phyloP scores from a whole-genome alignment of 30 jellyfish, hydroid and myxozoan species.

The Clytia hemisphaerica region DNA sequence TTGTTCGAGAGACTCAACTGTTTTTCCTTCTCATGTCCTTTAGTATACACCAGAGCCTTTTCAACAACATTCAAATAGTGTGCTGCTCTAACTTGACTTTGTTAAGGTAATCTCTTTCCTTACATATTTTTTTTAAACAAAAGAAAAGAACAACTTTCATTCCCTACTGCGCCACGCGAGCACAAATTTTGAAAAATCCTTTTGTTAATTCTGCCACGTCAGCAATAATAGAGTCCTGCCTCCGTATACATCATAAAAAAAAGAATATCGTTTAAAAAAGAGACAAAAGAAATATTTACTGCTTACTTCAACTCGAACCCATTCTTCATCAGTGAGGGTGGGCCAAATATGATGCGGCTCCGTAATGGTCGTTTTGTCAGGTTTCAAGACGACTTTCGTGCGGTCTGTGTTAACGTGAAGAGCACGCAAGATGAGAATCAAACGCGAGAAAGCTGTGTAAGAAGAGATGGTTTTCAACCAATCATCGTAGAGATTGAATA shows the following conservation, averaged over 20 bases:
- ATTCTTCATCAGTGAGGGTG: slow-evolving; percentile 96
- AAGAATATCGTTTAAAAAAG: not conserved
- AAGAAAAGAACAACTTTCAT: too few relatives aligned
- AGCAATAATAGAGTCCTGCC: too few relatives aligned
- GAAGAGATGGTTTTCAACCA: slow-evolving; percentile 99
- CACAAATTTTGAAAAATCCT: too few relatives aligned
- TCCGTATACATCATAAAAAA: not conserved
- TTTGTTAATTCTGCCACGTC: not conserved
- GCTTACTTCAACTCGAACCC: slow-evolving; percentile 98
- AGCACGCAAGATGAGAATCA: slow-evolving; percentile 91
- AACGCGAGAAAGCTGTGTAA: slow-evolving; percentile 97
- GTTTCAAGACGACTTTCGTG: slow-evolving; percentile 93
- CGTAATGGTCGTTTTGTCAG: slow-evolving; percentile 98
- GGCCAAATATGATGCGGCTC: slow-evolving; percentile 99
- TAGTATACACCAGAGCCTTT: too few relatives aligned
- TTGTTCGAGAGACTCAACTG: too few relatives aligned
- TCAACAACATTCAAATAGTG: too few relatives aligned
- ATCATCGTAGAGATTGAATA: slow-evolving; percentile 96
- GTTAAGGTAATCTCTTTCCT: too few relatives aligned
- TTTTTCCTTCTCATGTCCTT: too few relatives aligned
- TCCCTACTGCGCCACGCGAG: too few relatives aligned
- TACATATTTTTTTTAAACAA: too few relatives aligned
- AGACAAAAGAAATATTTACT: not conserved
- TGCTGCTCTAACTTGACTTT: too few relatives aligned
- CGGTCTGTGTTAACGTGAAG: slow-evolving; percentile 98